phyloP scores from a whole-genome alignment of 2,888 invertebrate species.

The Schizotus pectinicornis region DNA sequence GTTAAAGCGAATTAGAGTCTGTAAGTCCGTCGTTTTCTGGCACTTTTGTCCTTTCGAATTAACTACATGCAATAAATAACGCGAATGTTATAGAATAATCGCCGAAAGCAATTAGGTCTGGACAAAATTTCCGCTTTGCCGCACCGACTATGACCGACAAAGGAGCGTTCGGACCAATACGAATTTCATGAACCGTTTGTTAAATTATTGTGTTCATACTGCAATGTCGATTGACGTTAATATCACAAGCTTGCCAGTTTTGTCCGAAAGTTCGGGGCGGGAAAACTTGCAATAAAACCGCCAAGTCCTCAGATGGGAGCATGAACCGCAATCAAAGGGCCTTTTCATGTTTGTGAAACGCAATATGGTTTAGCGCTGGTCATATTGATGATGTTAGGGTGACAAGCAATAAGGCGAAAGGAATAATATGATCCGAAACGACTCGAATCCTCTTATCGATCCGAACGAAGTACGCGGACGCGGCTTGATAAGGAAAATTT shows the following conservation, averaged over 20 bases:
- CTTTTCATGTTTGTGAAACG: constrained; percentile 47
- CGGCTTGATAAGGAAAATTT: constrained; percentile 34
- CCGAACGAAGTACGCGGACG: constrained; percentile 28
- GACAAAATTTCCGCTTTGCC: constrained; percentile 22
- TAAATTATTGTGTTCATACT: constrained; percentile 20
- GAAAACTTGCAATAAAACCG: constrained; percentile 22
- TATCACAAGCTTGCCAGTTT: background rate
- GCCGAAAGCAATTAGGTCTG: constrained; percentile 15
- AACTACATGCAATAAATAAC: constrained; percentile 4
- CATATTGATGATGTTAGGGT: constrained; percentile 50
- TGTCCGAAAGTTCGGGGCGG: background rate
- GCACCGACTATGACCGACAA: constrained; percentile 17
- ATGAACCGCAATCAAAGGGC: constrained; percentile 41
- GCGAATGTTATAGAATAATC: constrained; percentile 5
- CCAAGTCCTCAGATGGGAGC: constrained; percentile 25
- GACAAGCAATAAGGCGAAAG: constrained; percentile 47
- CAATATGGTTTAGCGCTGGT: constrained; percentile 50
- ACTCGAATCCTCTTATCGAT: constrained; percentile 42
- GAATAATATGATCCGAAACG: constrained; percentile 46
- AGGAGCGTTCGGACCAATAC: constrained; percentile 16
- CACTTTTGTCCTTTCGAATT: background rate
- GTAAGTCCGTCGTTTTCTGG: constrained; percentile 3
- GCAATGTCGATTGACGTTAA: constrained; percentile 17
- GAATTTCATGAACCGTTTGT: constrained; percentile 21
- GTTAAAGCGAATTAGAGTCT: constrained; percentile 9